Evolutionary conservation across 2,888 invertebrate species (phyloP).

Genomic region (Idaea dimidiata): DNA sequence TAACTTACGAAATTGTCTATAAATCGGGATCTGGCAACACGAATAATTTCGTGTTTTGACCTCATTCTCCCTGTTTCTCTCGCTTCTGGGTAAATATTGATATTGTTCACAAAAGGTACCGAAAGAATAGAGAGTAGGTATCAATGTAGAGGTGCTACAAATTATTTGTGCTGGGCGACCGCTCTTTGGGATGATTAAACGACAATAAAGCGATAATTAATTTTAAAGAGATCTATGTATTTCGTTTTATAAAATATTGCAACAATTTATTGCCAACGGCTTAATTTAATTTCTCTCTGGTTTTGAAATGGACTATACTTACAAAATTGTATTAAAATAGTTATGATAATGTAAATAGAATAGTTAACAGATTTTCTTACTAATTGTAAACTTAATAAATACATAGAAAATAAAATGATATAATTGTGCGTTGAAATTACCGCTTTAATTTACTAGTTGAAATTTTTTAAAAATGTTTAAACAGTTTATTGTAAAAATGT

Average conservation of each 20-base stretch:
- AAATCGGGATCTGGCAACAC: too few species aligned
- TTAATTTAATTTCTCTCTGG: not conserved
- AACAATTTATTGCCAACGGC: not conserved
- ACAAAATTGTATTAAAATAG: not conserved
- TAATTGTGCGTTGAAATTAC: slow-evolving; percentile 18
- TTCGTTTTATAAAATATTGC: too few species aligned
- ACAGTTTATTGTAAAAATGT: slow-evolving; percentile 33
- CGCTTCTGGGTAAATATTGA: too few species aligned
- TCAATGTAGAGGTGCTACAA: too few species aligned
- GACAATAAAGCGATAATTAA: not conserved
- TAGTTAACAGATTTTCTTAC: slow-evolving; percentile 2
- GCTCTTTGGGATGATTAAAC: not conserved
- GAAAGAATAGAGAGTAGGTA: too few species aligned
- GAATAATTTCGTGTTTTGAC: too few species aligned
- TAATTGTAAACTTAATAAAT: slow-evolving; percentile 9
- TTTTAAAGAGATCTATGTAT: too few species aligned
- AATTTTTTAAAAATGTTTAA: slow-evolving; percentile 26
- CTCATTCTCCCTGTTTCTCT: too few species aligned
- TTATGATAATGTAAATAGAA: not conserved
- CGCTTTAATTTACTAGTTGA: slow-evolving; percentile 32
- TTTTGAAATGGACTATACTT: not conserved
- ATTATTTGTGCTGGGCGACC: too few species aligned
- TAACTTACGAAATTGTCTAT: too few species aligned
- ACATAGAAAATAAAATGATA: slow-evolving; percentile 18
- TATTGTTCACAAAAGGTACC: too few species aligned